Percentiles rank a stretch among this genome's conserved stretches.
These are phyloP conservation scores for Euthynnus affinis DNA, from an alignment of 2,797 vertebrate species.

Conservation along the genomic window DNA sequence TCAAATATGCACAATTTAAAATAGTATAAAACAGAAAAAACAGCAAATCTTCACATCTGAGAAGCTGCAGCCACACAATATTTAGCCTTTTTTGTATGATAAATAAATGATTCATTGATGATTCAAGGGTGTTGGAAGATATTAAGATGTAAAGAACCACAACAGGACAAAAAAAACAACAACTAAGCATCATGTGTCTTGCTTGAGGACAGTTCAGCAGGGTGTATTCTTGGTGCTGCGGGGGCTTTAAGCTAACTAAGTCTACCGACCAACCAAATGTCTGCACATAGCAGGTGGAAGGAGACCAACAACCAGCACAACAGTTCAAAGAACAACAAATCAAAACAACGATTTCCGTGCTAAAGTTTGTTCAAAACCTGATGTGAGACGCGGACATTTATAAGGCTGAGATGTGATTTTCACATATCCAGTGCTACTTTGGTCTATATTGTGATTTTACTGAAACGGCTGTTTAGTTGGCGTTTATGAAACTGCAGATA, in stretches of 20 bases:
- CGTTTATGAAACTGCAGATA: slow-evolving; percentile 26
- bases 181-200: not conserved
- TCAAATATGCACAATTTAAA: too few species aligned
- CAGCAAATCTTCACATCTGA: too few species aligned
- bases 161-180: not conserved
- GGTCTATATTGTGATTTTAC: slow-evolving; percentile 13
- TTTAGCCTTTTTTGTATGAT: too few species aligned
- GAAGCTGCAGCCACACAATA: too few species aligned
- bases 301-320: not conserved
- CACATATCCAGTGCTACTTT: not conserved
- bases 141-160: not conserved
- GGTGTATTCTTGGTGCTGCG: not conserved
- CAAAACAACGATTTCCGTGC: not conserved
- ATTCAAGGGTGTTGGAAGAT: not conserved
- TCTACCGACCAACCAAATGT: not conserved
- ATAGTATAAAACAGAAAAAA: too few species aligned
- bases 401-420: not conserved
- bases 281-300: not conserved
- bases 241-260: not conserved
- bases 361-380: not conserved
- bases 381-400: slow-evolving; percentile 3
- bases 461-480: slow-evolving; percentile 41
- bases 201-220: not conserved
- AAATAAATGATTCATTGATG: too few species aligned
- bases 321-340: slow-evolving; percentile 15